These are phyloP conservation scores for Venustaconcha ellipsiformis DNA, from an alignment of 1,140 invertebrate genomes.

Conservation along the genomic window DNA sequence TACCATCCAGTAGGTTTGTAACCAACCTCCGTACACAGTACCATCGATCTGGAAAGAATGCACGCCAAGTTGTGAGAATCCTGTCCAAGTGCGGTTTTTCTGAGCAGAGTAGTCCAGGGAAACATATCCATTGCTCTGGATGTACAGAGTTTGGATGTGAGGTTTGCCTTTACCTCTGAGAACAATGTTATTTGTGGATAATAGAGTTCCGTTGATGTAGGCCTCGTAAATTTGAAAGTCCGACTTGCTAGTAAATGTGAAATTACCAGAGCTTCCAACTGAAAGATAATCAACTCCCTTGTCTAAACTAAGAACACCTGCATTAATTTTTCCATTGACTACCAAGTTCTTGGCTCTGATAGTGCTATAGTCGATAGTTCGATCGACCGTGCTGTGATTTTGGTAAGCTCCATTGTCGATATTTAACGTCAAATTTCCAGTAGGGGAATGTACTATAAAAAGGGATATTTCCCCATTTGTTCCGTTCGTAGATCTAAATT, in stretches of 20 bases:
- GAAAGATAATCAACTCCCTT: slow-evolving; percentile 35
- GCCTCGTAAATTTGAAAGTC: slow-evolving; percentile 28
- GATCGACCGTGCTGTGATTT: slow-evolving; percentile 2
- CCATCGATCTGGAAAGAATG: slow-evolving; percentile 42
- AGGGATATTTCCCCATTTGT: slow-evolving; percentile 27
- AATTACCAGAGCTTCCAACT: slow-evolving; percentile 23
- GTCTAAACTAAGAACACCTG: slow-evolving; percentile 20
- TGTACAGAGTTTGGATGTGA: slow-evolving; percentile 32
- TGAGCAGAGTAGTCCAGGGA: slow-evolving; percentile 42
- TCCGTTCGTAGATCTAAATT: slow-evolving; percentile 35
- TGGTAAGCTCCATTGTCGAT: slow-evolving; percentile 16
- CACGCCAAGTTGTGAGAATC: slow-evolving; percentile 33
- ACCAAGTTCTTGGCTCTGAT: slow-evolving; percentile 33
- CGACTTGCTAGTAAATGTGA: slow-evolving; percentile 30
- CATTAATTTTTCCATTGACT: slow-evolving; percentile 35
- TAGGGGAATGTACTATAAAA: slow-evolving; percentile 33
- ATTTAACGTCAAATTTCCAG: slow-evolving; percentile 35
- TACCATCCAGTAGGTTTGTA: slow-evolving; percentile 30
- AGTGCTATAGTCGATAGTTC: slow-evolving; percentile 26
- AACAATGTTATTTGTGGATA: slow-evolving; percentile 34
- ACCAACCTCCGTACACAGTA: slow-evolving; percentile 33
- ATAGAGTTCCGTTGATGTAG: slow-evolving; percentile 39
- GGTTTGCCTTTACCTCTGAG: slow-evolving; percentile 27
- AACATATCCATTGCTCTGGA: slow-evolving; percentile 34
- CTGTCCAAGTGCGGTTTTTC: slow-evolving; percentile 28